These are phyloP conservation scores for Eupithecia vulgata DNA, from an alignment of 2,888 invertebrate species.

Conservation along the genomic window DNA sequence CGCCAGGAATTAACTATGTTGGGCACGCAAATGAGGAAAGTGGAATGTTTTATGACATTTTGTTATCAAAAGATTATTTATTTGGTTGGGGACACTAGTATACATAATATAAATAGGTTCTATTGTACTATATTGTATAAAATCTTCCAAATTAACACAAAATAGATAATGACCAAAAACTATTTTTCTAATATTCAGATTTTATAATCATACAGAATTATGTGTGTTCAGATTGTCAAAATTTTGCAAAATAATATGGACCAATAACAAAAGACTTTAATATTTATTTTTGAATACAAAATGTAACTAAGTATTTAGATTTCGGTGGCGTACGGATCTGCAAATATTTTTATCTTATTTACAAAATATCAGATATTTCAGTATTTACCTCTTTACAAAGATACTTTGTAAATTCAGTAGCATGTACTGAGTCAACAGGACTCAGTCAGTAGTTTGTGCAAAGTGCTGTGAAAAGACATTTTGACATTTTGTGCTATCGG, in stretches of 20 bases:
- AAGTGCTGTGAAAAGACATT: slow-evolving; percentile 52
- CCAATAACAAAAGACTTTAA: neutral
- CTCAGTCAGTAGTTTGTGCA: slow-evolving; percentile 50
- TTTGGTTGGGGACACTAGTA: neutral
- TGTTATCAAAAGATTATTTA: slow-evolving; percentile 14
- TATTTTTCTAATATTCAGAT: neutral
- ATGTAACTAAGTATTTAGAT: neutral
- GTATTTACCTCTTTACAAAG: slow-evolving; percentile 55
- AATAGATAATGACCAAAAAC: neutral
- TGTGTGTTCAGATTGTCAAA: neutral
- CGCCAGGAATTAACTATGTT: slow-evolving; percentile 30
- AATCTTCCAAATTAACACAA: neutral
- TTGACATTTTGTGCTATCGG: slow-evolving; percentile 41
- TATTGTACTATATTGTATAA: neutral
- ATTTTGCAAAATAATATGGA: too few species aligned
- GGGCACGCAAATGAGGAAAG: slow-evolving; percentile 33
- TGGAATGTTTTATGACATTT: slow-evolving; percentile 23
- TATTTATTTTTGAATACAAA: too few species aligned
- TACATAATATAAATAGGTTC: too few species aligned
- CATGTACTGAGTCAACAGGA: slow-evolving; percentile 53
- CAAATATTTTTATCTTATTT: slow-evolving; percentile 29
- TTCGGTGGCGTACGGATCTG: neutral
- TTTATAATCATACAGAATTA: too few species aligned
- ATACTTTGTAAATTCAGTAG: slow-evolving; percentile 48
- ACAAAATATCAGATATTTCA: slow-evolving; percentile 21